phyloP scores from a whole-genome alignment of 2,888 invertebrate genomes.

The Orthonychiurus folsomi region DNA sequence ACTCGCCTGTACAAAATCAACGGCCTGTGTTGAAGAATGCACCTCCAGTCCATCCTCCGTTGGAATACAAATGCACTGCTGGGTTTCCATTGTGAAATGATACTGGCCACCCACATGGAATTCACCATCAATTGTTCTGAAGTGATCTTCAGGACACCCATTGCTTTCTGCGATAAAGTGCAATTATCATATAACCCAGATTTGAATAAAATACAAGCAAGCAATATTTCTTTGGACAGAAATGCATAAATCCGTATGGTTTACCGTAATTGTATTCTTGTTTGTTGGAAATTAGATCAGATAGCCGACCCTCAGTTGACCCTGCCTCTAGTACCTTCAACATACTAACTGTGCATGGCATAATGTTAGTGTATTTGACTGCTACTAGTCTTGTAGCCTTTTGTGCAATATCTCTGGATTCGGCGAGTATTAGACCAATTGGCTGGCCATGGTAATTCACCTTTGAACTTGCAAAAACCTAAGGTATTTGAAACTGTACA shows the following conservation, averaged over 20 bases:
- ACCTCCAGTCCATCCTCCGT: conserved; percentile 64
- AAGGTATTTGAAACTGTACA: too few species aligned
- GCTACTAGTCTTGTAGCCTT: conserved; percentile 42
- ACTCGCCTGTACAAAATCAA: conserved; percentile 53
- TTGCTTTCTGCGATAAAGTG: too few species aligned
- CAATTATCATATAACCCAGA: too few species aligned
- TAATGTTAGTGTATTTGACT: conserved; percentile 41
- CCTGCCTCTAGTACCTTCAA: too few species aligned
- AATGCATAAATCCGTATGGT: too few species aligned
- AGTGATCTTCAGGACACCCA: too few species aligned
- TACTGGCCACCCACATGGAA: conserved; percentile 52
- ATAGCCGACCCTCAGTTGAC: too few species aligned
- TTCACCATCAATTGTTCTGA: conserved; percentile 47
- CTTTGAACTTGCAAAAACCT: conserved; percentile 22
- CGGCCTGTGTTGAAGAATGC: conserved; percentile 56
- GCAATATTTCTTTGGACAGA: too few species aligned
- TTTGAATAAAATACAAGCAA: too few species aligned
- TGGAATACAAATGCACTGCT: conserved; percentile 57
- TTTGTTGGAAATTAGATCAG: too few species aligned
- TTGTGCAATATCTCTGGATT: conserved; percentile 39
- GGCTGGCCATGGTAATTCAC: conserved; percentile 44
- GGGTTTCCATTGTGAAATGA: conserved; percentile 64
- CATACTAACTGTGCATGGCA: too few species aligned
- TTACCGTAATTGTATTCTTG: too few species aligned
- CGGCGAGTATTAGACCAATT: conserved; percentile 44